Evolutionary conservation across 1,140 invertebrate genomes (phyloP).

Genomic region (Drosophila lacertosa): DNA sequence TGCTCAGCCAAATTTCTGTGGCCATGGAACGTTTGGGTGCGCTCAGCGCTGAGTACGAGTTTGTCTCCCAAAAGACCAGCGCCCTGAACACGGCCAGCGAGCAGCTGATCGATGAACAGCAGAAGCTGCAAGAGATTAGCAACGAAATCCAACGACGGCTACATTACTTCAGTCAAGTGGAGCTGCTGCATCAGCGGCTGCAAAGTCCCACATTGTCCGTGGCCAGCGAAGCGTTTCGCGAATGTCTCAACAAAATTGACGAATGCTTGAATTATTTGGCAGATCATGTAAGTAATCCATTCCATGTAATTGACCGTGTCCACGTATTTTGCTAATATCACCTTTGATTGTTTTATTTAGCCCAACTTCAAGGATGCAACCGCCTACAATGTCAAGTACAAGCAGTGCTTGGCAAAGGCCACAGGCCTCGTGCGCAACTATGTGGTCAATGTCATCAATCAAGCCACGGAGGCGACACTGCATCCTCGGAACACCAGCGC

Average conservation of each 20-base stretch:
- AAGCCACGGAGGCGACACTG: constrained; percentile 90
- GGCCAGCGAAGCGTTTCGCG: constrained; percentile 92
- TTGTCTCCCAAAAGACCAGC: constrained; percentile 95
- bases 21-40: constrained; percentile 89
- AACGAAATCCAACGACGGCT: constrained; percentile 92
- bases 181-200: constrained; percentile 91
- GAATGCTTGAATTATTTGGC: constrained; percentile 94
- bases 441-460: constrained; percentile 89
- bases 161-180: constrained; percentile 94
- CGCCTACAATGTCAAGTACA: constrained; percentile 90
- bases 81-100: constrained; percentile 95
- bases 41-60: constrained; percentile 91
- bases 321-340: no score
- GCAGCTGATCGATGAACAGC: constrained; percentile 94
- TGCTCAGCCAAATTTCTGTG: constrained; percentile 89
- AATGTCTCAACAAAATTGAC: constrained; percentile 93
- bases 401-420: constrained; percentile 91
- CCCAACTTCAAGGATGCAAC: constrained; percentile 90
- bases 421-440: constrained; percentile 91
- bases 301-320: no score
- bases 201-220: constrained; percentile 91
- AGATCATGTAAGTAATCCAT: constrained; percentile 88
- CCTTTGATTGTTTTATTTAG: no score
- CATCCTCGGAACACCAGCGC: constrained; percentile 75
- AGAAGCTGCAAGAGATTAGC: constrained; percentile 90